phyloP scores from a whole-genome alignment of 2,797 vertebrate genomes.

The Mormyrops attenuatus region DNA sequence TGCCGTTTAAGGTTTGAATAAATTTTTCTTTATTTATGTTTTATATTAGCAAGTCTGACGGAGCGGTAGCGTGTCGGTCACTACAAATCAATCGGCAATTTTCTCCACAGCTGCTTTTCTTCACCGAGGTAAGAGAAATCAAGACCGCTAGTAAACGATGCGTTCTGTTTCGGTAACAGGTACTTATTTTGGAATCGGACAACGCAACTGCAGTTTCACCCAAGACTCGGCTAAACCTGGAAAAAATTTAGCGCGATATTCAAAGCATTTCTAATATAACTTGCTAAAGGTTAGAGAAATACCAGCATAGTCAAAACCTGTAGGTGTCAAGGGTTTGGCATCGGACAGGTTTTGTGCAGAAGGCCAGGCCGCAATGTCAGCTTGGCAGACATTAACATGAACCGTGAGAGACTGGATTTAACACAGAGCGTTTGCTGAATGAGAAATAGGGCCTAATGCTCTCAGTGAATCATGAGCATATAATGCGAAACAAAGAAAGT shows the following conservation, averaged over 20 bases:
- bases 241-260: neutral
- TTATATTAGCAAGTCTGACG: neutral
- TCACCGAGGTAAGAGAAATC: neutral
- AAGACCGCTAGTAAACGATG: neutral
- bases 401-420: neutral
- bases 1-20: neutral
- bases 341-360: neutral
- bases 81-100: slow-evolving; percentile 1
- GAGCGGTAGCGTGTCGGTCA: neutral
- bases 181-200: neutral
- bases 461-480: neutral
- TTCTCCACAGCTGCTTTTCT: neutral
- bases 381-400: neutral
- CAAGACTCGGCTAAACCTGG: neutral
- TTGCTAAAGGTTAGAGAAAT: neutral
- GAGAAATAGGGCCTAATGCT: neutral
- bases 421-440: neutral
- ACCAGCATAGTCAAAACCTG: slow-evolving; percentile 2
- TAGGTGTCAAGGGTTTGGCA: slow-evolving; percentile 1
- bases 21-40: neutral
- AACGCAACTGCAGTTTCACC: neutral
- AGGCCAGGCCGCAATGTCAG: neutral
- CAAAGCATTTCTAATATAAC: neutral
- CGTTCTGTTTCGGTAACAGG: neutral
- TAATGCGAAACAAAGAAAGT: neutral